These are phyloP conservation scores for Notolabrus celidotus DNA, from an alignment of 2,797 vertebrate genomes.

Conservation along the genomic window DNA sequence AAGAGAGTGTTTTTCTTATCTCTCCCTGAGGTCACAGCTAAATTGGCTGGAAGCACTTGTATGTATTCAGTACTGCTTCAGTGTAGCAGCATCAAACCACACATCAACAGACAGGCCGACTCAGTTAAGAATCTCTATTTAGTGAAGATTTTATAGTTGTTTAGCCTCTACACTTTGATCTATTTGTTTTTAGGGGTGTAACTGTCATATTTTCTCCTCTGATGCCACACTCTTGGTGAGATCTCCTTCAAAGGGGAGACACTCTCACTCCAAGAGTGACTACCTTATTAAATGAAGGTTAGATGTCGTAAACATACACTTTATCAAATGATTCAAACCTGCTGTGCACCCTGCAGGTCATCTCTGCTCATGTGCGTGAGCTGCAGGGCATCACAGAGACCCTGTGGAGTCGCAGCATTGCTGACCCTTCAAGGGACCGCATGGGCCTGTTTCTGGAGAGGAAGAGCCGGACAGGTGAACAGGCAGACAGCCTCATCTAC, in stretches of 20 bases:
- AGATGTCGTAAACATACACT: conserved; percentile 41
- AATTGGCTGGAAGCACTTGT: conserved; percentile 39
- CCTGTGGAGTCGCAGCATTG: conserved; percentile 85
- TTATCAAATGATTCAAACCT: conserved; percentile 49
- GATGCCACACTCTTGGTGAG: conserved; percentile 6
- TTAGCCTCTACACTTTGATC: conserved; percentile 17
- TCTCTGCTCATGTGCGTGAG: conserved; percentile 84
- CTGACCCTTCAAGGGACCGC: conserved; percentile 86
- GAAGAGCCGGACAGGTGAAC: conserved; percentile 86
- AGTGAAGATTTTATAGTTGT: conserved; percentile 13
- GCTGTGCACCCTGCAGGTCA: conserved; percentile 84
- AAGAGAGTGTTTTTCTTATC: conserved; percentile 33
- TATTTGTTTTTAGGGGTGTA: conserved; percentile 10
- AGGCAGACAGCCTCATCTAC: conserved; percentile 84
- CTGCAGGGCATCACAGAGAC: conserved; percentile 88
- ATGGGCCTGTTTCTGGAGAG: conserved; percentile 88
- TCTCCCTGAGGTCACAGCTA: conserved; percentile 42
- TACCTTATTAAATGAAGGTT: conserved; percentile 43
- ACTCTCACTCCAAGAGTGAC: conserved; percentile 20
- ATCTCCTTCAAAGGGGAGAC: conserved; percentile 12
- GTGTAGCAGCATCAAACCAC: conserved; percentile 13
- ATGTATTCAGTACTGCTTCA: conserved; percentile 28
- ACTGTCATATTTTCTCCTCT: not conserved
- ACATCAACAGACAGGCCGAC: conserved; percentile 11
- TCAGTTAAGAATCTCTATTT: conserved; percentile 14